Percentiles rank a stretch among this genome's conserved stretches.
These are phyloP conservation scores for Parasteatoda tepidariorum DNA, from an alignment of 1,140 invertebrate species.

Conservation along the genomic window DNA sequence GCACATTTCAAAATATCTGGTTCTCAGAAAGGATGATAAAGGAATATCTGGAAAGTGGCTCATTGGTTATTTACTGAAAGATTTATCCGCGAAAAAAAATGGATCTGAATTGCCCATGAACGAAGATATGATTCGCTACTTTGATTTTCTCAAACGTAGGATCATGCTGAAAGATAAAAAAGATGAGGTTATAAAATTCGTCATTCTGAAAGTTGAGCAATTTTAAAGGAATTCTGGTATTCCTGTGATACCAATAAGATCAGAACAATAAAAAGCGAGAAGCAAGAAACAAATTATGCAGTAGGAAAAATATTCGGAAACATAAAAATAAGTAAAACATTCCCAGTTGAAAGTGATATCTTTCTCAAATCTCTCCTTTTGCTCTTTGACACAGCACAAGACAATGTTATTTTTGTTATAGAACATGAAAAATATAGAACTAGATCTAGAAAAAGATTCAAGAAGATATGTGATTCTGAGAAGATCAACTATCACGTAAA, in stretches of 20 bases:
- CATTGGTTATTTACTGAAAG: neutral
- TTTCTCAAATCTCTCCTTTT: neutral
- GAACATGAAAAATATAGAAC: neutral
- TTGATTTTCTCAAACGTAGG: neutral
- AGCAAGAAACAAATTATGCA: neutral
- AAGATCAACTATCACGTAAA: neutral
- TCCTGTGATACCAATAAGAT: neutral
- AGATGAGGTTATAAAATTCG: neutral
- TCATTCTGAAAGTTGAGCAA: neutral
- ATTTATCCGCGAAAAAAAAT: neutral
- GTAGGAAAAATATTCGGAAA: neutral
- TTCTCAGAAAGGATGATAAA: neutral
- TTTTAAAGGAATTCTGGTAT: neutral
- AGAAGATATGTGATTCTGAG: neutral
- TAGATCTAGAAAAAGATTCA: neutral
- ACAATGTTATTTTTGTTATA: neutral
- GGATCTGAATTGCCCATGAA: neutral
- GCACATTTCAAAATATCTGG: no score
- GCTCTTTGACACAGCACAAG: neutral
- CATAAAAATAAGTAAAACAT: neutral
- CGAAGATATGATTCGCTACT: neutral
- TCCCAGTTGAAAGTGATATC: neutral
- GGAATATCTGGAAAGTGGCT: neutral
- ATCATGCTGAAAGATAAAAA: neutral
- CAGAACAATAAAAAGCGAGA: neutral